Evolutionary conservation across 2,113 vertebrate genomes (phyloP).

Genomic region (Morone saxatilis): DNA sequence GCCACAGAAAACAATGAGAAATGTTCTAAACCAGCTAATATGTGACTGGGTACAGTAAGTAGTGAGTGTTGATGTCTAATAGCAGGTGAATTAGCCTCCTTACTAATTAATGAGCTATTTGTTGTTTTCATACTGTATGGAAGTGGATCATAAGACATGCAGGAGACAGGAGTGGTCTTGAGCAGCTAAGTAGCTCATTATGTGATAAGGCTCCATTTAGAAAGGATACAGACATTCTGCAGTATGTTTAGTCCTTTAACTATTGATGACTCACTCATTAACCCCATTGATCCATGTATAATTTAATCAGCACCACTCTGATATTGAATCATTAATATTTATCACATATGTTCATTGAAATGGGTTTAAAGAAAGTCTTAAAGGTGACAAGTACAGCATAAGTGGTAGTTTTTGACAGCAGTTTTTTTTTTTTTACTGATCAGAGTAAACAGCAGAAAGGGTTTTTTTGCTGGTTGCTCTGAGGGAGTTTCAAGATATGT

Average conservation of each 20-base stretch:
- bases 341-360: constrained; percentile 64
- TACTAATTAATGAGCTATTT: constrained; percentile 65
- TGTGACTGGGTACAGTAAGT: not conserved
- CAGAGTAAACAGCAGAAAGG: constrained; percentile 14
- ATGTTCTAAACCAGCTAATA: not conserved
- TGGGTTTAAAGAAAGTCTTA: constrained; percentile 38
- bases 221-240: constrained; percentile 57
- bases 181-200: constrained; percentile 69
- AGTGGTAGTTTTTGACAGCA: constrained; percentile 27
- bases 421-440: constrained; percentile 8
- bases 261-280: constrained; percentile 78
- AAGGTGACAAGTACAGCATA: constrained; percentile 40
- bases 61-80: constrained; percentile 5
- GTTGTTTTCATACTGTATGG: constrained; percentile 55
- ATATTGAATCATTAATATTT: constrained; percentile 77
- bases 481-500: constrained; percentile 1
- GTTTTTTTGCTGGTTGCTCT: constrained; percentile 9
- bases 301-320: constrained; percentile 74
- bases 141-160: constrained; percentile 64
- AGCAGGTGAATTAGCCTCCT: constrained; percentile 19
- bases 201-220: constrained; percentile 58
- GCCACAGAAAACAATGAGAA: not conserved
- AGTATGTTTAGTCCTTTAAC: constrained; percentile 74
- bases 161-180: constrained; percentile 58
- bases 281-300: constrained; percentile 81